phyloP scores from a whole-genome alignment of 2,888 invertebrate species.

The Ceramica pisi region DNA sequence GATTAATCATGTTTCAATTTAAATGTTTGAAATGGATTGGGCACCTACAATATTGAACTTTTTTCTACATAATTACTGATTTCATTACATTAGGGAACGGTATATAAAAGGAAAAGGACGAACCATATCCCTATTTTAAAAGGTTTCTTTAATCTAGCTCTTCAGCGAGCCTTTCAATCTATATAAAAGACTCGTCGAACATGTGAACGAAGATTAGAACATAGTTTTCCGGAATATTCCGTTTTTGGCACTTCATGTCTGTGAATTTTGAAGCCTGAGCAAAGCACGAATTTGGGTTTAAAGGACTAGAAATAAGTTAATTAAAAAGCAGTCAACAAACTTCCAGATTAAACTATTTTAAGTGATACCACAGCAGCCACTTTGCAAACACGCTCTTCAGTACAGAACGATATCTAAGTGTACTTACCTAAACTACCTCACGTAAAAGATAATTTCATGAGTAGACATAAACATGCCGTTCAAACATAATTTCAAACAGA shows the following conservation, averaged over 20 bases:
- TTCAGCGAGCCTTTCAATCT: conserved; percentile 15
- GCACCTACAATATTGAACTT: neutral
- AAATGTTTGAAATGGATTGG: conserved; percentile 10
- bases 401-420: conserved; percentile 1
- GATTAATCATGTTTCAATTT: neutral
- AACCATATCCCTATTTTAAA: conserved; percentile 23
- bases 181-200: conserved; percentile 22
- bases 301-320: conserved; percentile 2
- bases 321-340: neutral
- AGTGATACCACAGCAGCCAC: conserved; percentile 13
- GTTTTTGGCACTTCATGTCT: neutral
- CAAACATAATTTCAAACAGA: conserved; percentile 6
- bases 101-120: conserved; percentile 7
- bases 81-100: conserved; percentile 2
- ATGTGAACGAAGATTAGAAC: conserved; percentile 11
- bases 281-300: neutral
- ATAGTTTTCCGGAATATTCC: conserved; percentile 3
- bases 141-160: conserved; percentile 5
- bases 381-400: conserved; percentile 17
- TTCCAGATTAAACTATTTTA: conserved; percentile 5
- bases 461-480: neutral
- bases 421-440: neutral
- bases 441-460: conserved; percentile 14
- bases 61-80: conserved; percentile 20
- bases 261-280: neutral